Conservation (phyloP, 2,113 vertebrate genomes). For the Pleuronectes platessa region DNA sequence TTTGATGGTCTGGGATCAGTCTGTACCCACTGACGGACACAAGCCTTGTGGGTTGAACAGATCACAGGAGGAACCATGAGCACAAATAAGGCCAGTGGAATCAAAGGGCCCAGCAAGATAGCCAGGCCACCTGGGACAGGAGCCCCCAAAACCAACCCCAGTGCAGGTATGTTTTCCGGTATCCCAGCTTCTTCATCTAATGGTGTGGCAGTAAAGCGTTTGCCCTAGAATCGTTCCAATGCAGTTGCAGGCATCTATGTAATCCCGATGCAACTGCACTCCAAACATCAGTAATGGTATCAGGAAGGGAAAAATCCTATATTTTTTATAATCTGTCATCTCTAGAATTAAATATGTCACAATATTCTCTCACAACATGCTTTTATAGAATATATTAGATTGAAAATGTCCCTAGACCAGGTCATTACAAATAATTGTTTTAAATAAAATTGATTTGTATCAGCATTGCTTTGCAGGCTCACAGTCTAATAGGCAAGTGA, state of each 20-base stretch:
- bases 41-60: conserved; percentile 50
- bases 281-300: too few species aligned
- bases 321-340: too few species aligned
- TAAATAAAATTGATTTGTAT: too few species aligned
- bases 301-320: too few species aligned
- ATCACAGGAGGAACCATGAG: conserved; percentile 86
- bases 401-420: not conserved
- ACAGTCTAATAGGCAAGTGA: not conserved
- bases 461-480: not conserved
- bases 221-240: not conserved
- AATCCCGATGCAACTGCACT: too few species aligned
- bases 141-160: conserved; percentile 82
- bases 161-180: conserved; percentile 74
- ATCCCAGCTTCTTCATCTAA: not conserved
- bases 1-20: conserved; percentile 75
- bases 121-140: conserved; percentile 80
- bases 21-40: conserved; percentile 61
- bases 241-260: too few species aligned
- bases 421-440: too few species aligned
- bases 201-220: not conserved
- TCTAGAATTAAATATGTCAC: too few species aligned
- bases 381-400: not conserved
- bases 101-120: conserved; percentile 95
- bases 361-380: too few species aligned
- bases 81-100: conserved; percentile 92